Base-by-base conservation (phyloP, 2,113 vertebrate genomes). In the Lagopus muta region DNA sequence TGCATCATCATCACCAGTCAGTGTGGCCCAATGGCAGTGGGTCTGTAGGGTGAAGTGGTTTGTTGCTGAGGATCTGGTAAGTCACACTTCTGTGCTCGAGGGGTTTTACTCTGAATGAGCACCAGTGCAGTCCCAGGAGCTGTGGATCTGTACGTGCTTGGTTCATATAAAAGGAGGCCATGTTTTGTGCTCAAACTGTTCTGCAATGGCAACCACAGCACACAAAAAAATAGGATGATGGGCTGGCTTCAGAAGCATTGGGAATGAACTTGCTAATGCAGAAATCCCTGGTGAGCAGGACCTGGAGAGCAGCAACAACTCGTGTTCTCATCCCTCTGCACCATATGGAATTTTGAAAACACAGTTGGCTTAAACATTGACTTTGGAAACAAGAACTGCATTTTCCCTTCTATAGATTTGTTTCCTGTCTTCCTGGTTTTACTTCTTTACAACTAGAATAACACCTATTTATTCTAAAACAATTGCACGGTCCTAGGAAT, bases 261-360 rank as follows among this genome's bases (percentile, higher is more conserved):
- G 77, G 73, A 94, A 81, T 21, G 90, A 96, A 82, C 52, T 47
- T 73, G 64, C 20, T 61, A 90, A 92, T 1, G 17, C 76, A 78
- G 62, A 79, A 43, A 80, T 79, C 57, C 73, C 69, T 75, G 47
- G 62, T 75, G 73, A 89, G 64, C 78, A 42, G 89, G 90, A 89
- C 89, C 83, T n/a, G 55, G 84, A 85, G 89, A 94, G 75, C 81
- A 93, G 70, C 92, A 73, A 82, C 83, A 94, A 71, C 92, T 93
- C 93, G 8, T 93, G 40, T 84, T 95, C 83, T 73, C 74, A 92
- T 93, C 86, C 76, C 69, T 88, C 69, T 86, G 90, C 40, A 93
- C 90, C 92, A 93, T 91, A 92, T 93, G 94, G 95, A 78, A 77
- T 89, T 92, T 93, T 77, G 67, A 92, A 95, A 94, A 93, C 86